Percentiles rank a stretch among this genome's conserved stretches.
These are phyloP conservation scores for Anoplophora glabripennis DNA, from an alignment of 1,140 invertebrate species.

Conservation along the genomic window DNA sequence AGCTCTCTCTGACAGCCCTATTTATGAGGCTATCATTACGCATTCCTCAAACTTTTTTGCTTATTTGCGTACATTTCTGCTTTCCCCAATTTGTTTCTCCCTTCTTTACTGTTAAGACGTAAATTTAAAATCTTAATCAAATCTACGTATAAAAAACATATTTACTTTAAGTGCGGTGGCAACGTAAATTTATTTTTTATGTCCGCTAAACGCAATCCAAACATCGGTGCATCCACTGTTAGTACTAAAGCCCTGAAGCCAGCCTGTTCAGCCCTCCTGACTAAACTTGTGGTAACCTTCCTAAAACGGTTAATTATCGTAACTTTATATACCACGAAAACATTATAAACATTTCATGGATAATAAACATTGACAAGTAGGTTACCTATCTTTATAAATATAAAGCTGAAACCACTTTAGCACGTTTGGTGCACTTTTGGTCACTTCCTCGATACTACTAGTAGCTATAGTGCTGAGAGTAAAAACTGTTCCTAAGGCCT, in stretches of 20 bases:
- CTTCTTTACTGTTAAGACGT: too few relatives aligned
- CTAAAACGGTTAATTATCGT: slow-evolving; percentile 47
- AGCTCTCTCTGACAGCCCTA: too few relatives aligned
- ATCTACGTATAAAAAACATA: slow-evolving; percentile 1
- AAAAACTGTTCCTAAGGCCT: slow-evolving; percentile 69
- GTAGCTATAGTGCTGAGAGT: slow-evolving; percentile 86
- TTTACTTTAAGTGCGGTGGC: slow-evolving; percentile 73
- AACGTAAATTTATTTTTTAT: slow-evolving; percentile 80
- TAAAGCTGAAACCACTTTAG: slow-evolving; percentile 91
- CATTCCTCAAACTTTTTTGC: too few relatives aligned
- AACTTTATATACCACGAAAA: background rate
- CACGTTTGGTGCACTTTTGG: slow-evolving; percentile 67
- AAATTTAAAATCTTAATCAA: background rate
- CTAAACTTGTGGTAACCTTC: slow-evolving; percentile 68
- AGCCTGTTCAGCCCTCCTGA: slow-evolving; percentile 76
- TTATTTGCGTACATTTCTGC: too few relatives aligned
- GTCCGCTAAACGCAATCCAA: slow-evolving; percentile 79
- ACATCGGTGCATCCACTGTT: slow-evolving; percentile 86
- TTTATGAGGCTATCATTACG: too few relatives aligned
- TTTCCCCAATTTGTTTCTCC: too few relatives aligned
- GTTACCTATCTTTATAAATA: slow-evolving; percentile 75
- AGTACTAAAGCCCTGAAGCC: slow-evolving; percentile 86
- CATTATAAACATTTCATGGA: background rate
- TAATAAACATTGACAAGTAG: too few relatives aligned
- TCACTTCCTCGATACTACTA: slow-evolving; percentile 84